These are phyloP conservation scores for Pomatorhinus ruficollis DNA, from an alignment of 2,113 vertebrate genomes.

Conservation along the genomic window DNA sequence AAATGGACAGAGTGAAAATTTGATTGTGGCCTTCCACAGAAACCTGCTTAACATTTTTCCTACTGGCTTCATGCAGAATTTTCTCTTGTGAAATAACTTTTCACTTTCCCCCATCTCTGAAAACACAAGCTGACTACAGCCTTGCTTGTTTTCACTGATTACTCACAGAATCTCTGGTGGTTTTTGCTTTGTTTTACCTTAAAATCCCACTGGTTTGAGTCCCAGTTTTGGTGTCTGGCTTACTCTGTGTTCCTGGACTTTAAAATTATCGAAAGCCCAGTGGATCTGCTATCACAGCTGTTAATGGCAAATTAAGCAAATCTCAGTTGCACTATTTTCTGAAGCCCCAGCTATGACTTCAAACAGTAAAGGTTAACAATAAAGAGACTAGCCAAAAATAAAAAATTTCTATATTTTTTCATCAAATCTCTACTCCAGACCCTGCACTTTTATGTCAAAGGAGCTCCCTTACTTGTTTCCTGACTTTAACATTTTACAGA, in stretches of 20 bases:
- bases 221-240: background rate
- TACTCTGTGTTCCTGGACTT: background rate
- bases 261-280: background rate
- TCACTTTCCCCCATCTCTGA: background rate
- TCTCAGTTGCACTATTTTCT: background rate
- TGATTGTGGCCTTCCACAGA: background rate
- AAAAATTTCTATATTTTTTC: background rate
- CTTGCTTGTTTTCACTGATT: background rate
- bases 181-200: background rate
- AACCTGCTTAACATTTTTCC: background rate
- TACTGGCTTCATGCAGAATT: background rate
- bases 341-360: background rate
- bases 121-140: background rate
- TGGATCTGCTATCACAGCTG: background rate
- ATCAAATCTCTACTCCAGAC: background rate
- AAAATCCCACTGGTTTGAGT: background rate
- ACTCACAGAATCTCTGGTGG: background rate
- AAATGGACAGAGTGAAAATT: background rate
- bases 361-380: background rate
- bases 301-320: background rate
- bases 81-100: background rate
- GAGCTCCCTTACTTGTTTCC: background rate
- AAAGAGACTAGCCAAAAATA: background rate
- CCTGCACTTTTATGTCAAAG: background rate
- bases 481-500: background rate